A percentile compares a stretch with the other conserved stretches of the same genome.
Evolutionary conservation across 2,888 invertebrate species (phyloP).

Genomic region (Chironomus riparius): DNA sequence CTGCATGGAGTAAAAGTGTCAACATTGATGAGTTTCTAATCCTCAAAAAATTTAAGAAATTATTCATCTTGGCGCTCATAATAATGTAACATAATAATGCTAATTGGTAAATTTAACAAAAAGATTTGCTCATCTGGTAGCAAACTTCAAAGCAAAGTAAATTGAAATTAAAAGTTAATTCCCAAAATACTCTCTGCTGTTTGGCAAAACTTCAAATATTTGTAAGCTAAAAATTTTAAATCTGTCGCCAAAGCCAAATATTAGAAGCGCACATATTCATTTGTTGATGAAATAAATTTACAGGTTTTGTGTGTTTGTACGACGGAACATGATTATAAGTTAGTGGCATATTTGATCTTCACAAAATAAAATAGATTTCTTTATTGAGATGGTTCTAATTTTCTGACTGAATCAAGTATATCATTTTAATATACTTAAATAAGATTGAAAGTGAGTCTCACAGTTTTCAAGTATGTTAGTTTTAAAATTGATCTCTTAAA

Average conservation of each 20-base stretch:
- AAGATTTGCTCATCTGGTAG: background rate
- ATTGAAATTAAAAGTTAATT: background rate
- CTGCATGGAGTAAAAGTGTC: too few relatives aligned
- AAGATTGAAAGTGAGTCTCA: background rate
- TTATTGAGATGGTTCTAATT: too few relatives aligned
- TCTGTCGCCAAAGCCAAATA: constrained; percentile 21
- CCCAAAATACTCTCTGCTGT: background rate
- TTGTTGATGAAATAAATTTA: constrained; percentile 18
- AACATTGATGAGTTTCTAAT: too few relatives aligned
- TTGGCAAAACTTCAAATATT: constrained; percentile 1
- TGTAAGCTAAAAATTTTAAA: background rate
- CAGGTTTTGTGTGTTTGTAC: background rate
- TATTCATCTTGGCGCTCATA: background rate
- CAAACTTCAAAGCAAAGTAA: background rate
- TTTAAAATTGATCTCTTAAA: too few relatives aligned
- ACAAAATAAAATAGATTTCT: too few relatives aligned
- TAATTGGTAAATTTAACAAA: background rate
- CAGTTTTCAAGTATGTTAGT: background rate
- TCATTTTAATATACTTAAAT: too few relatives aligned
- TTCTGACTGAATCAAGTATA: too few relatives aligned
- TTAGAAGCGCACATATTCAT: background rate
- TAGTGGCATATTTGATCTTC: too few relatives aligned
- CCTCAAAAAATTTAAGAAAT: too few relatives aligned
- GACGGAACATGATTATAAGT: too few relatives aligned
- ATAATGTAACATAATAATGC: background rate